Evolutionary conservation across 2,888 invertebrate species (phyloP).

Genomic region (Barypeithes pellucidus): DNA sequence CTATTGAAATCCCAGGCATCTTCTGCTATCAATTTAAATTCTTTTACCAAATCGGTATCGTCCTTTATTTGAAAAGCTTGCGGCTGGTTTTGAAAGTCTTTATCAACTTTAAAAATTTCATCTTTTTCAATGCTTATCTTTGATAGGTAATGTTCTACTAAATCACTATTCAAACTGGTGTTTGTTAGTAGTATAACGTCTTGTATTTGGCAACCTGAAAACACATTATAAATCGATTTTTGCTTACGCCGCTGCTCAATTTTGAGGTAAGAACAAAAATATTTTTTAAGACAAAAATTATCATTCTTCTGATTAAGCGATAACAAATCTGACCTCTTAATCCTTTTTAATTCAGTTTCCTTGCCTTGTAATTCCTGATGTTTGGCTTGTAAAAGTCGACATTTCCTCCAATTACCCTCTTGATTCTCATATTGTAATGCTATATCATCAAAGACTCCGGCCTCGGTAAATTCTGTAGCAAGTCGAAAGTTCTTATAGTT

Average conservation of each 20-base stretch:
- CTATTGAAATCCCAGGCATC: neutral
- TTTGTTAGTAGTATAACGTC: constrained; percentile 14
- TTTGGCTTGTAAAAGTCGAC: constrained; percentile 19
- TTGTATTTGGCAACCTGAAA: constrained; percentile 14
- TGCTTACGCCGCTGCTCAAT: neutral
- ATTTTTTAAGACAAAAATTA: constrained; percentile 22
- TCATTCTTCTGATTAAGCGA: neutral
- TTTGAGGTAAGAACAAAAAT: constrained; percentile 23
- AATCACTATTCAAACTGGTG: neutral
- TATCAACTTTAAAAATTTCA: neutral
- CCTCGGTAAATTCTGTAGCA: constrained; percentile 13
- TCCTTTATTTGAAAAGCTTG: neutral
- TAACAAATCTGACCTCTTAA: neutral
- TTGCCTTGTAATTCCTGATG: neutral
- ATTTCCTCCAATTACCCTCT: constrained; percentile 21
- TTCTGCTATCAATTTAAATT: neutral
- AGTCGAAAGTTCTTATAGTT: constrained; percentile 17
- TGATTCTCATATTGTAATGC: constrained; percentile 1
- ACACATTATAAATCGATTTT: constrained; percentile 20
- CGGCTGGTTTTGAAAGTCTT: neutral
- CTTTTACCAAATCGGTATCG: neutral
- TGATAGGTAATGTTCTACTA: neutral
- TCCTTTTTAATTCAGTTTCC: neutral
- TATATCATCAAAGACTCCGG: constrained; percentile 23
- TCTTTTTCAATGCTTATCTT: neutral